Evolutionary conservation across 2,888 invertebrate genomes (phyloP), one percentile per base, ranked within the genome.

Genomic region (Apomyelois bistriatella): DNA sequence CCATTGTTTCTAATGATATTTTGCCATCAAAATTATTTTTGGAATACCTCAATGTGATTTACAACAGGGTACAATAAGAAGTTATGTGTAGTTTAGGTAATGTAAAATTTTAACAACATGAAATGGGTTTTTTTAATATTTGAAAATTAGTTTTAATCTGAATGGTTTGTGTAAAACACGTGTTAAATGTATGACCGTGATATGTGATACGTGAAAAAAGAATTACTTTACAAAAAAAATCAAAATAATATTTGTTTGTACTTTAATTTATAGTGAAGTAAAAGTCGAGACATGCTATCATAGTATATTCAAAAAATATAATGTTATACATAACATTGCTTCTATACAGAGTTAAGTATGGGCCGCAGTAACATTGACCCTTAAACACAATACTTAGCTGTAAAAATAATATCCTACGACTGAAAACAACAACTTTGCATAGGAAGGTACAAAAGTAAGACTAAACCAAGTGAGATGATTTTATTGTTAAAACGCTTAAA

Each of bases 231-330:
- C 2, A 3, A 22, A 22, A 3, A 5, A 22, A 22, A 22, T 5
- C 22, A 22, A 22, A 22, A 22, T 22, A 3, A 5, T 22, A 5
- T 22, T 2, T 22, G 22, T 22, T 3, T 22, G 22, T 22, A 22
- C 22, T 22, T n/a, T n/a, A 22, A 15, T 13, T 13, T 1, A 38
- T 13, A 6, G 9, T 32, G 42, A 61, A 72, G 59, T 66, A 58
- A 79, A 77, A 55, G 61, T 36, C 57, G 59, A 12, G 46, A 32
- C 61, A 67, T 70, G 78, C 81, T 85, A 83, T 83, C 79, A 78
- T 85, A 82, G 78, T 87, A 84, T 86, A 87, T 84, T 87, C 84
- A 82, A 88, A 88, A 88, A 88, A 88, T 87, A 87, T 85, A 85
- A 81, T 85, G 80, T 83, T 82, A 76, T 81, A 82, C 77, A 80